A percentile compares a stretch with the other conserved stretches of the same genome.
phyloP scores from a whole-genome alignment of 2,797 vertebrate genomes.

The Prunella strophiata region DNA sequence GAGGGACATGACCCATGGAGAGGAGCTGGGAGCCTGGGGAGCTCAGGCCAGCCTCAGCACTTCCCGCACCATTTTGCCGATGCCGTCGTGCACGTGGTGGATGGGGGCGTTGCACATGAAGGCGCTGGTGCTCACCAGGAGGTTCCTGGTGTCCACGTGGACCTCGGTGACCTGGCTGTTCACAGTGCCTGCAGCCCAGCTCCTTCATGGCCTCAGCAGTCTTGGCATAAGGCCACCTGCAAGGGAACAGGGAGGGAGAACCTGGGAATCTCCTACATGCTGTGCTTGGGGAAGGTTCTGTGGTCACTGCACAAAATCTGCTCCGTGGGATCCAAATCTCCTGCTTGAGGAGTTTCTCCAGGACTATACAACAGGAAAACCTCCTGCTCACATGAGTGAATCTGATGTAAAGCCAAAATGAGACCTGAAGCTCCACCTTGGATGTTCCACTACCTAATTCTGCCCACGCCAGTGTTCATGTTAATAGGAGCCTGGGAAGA shows the following conservation, averaged over 20 bases:
- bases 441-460: neutral
- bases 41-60: neutral
- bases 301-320: neutral
- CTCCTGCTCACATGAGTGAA: neutral
- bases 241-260: neutral
- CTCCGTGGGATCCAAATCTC: neutral
- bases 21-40: rapidly evolving
- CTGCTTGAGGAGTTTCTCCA: neutral
- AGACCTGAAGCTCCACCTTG: neutral
- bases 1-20: rapidly evolving
- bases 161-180: neutral
- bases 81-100: neutral
- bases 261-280: rapidly evolving
- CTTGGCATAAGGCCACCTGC: neutral
- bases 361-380: neutral
- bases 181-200: neutral
- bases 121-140: neutral
- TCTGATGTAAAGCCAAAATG: neutral
- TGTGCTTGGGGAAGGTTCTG: neutral
- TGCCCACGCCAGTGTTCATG: neutral
- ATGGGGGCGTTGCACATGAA: conserved; percentile 21
- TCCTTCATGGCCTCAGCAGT: neutral
- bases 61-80: neutral
- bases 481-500: neutral
- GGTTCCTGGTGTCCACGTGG: neutral